Conservation (phyloP, 2,113 vertebrate species). For the Ginglymostoma cirratum region DNA sequence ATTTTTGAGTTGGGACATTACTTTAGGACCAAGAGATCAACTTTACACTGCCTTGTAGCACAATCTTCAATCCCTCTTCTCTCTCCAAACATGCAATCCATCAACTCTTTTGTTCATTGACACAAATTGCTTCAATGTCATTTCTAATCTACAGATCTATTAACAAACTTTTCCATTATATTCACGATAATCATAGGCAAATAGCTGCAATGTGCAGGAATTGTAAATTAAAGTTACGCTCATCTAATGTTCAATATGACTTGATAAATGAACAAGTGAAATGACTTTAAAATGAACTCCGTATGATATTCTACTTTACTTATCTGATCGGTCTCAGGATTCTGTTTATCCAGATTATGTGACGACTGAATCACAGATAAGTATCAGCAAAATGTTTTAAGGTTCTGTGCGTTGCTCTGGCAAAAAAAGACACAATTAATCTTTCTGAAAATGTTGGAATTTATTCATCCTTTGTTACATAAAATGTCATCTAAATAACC, state of each 20-base stretch:
- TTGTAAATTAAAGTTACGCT: neutral
- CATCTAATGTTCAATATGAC: neutral
- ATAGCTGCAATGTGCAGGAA: neutral
- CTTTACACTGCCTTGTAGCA: neutral
- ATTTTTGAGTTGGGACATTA: neutral
- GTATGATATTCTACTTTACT: neutral
- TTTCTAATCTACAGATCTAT: neutral
- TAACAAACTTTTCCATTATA: neutral
- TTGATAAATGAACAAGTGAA: neutral
- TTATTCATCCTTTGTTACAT: neutral
- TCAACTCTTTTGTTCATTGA: neutral
- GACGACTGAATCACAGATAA: neutral
- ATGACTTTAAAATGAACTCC: neutral
- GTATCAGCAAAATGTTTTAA: neutral
- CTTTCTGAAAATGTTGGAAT: neutral
- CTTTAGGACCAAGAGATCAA: neutral
- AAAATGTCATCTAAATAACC: neutral
- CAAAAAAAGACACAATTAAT: neutral
- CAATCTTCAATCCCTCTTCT: neutral
- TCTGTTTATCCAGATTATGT: neutral
- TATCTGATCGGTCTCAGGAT: neutral
- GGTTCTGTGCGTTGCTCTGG: neutral
- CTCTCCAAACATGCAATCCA: neutral
- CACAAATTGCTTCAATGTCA: neutral
- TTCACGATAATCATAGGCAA: neutral